Evolutionary conservation across 2,888 invertebrate genomes (phyloP), one percentile per base, ranked within the genome.

Genomic region (Pristionchus maxplancki): DNA sequence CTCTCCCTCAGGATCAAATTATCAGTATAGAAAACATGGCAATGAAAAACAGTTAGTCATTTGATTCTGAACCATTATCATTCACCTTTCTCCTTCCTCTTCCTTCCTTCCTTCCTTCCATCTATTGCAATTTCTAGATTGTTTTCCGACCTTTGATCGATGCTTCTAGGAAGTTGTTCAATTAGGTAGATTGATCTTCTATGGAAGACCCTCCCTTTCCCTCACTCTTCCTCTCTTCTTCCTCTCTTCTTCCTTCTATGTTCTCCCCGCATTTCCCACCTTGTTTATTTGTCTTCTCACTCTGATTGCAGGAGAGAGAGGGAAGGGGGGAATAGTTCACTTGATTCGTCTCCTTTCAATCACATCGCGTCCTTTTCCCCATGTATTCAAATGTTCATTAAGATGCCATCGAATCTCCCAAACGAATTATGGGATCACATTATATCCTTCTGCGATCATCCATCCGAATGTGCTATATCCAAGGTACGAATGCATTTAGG

Each of bases 261-360:
- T 74, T 74, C 71, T 74, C n/a, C 31, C 74, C 31, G 50, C 28
- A 81, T 31, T 81, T 81, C 44, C 74, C 44, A 31, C 31, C 71
- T 74, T 74, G 71, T 74, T 74, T 74, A 74, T 74, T 74, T 74
- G 71, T 74, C 71, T 74, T 74, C 71, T 74, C 24, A 31, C 71
- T 40, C 71, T 24, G n/a, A 40, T 40, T 24, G 31, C 31, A 17
- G 40, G 24, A 24, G 71, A 34, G 67, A 34, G 71, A 74, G 40
- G 24, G 40, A 40, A 40, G 24, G 71, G 40, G 71, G 31, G 37
- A 81, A 31, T 24, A 81, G 48, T 48, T 44, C 44, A 20, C 28
- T 48, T 81, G 37, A 48, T 50, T 37, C 81, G 48, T 50, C 81
- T 48, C 81, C 81, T 37, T 71, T 37, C 34, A 71, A 37, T 37